These are phyloP conservation scores for Sceloporus undulatus DNA, from an alignment of 2,113 vertebrate species.

Conservation along the genomic window DNA sequence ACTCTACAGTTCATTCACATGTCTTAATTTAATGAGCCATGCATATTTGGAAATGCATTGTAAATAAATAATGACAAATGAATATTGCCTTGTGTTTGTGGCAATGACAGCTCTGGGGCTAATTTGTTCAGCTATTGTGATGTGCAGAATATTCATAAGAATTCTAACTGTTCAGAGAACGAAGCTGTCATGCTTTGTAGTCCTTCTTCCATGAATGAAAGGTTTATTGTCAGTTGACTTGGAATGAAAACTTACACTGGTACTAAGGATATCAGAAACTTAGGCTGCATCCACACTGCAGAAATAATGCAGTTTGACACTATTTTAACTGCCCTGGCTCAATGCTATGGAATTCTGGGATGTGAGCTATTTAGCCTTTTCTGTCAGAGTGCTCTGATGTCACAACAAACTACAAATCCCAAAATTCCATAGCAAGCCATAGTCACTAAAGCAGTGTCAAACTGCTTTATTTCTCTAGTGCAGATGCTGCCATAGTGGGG, in stretches of 20 bases:
- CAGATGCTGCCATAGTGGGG: neutral
- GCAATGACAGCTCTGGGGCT: neutral
- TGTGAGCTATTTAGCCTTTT: too few species aligned
- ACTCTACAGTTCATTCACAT: neutral
- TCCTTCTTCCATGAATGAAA: neutral
- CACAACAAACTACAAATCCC: too few species aligned
- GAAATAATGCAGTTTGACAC: too few species aligned
- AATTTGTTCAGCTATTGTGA: neutral
- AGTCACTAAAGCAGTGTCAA: too few species aligned
- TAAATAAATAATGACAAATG: neutral
- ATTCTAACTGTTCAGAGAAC: neutral
- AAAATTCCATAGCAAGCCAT: too few species aligned
- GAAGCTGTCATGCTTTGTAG: neutral
- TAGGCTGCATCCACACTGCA: too few species aligned
- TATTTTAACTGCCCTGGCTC: too few species aligned
- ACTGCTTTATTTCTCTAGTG: too few species aligned
- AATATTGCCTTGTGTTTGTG: neutral
- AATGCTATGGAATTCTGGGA: too few species aligned
- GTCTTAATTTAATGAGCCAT: neutral
- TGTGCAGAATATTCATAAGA: neutral
- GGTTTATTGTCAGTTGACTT: neutral
- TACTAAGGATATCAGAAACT: neutral
- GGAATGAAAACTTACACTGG: neutral
- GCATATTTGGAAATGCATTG: neutral
- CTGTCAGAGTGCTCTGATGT: too few species aligned